Evolutionary conservation across 2,888 invertebrate species (phyloP).

Genomic region (Bibio marci): DNA sequence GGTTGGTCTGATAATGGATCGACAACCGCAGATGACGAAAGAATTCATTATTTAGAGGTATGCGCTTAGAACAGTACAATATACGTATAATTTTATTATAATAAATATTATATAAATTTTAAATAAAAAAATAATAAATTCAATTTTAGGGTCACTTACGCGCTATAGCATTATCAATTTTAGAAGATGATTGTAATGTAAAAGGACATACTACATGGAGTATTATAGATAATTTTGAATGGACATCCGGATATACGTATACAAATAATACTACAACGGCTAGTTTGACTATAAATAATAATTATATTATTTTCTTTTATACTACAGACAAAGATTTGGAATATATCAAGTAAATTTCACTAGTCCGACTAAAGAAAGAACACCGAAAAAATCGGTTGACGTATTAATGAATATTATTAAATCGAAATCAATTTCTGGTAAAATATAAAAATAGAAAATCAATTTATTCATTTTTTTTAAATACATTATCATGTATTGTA

Average conservation of each 20-base stretch:
- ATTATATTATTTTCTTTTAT: neutral
- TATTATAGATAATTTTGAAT: conserved; percentile 48
- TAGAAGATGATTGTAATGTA: conserved; percentile 31
- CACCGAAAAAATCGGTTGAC: conserved; percentile 39
- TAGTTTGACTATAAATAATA: conserved; percentile 2
- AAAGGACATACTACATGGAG: conserved; percentile 41
- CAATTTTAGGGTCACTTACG: conserved; percentile 26
- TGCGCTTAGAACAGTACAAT: too few relatives aligned
- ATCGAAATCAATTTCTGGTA: conserved; percentile 14
- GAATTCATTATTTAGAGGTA: too few relatives aligned
- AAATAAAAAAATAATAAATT: too few relatives aligned
- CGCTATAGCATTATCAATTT: conserved; percentile 30
- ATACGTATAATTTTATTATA: too few relatives aligned
- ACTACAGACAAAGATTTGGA: conserved; percentile 42
- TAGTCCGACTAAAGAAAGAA: conserved; percentile 35
- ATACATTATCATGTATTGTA: too few relatives aligned
- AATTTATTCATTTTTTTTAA: too few relatives aligned
- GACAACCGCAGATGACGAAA: neutral
- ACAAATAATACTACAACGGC: conserved; percentile 12
- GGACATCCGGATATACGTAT: conserved; percentile 39
- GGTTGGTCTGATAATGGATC: conserved; percentile 28
- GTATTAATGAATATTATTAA: conserved; percentile 35
- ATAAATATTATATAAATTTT: too few relatives aligned
- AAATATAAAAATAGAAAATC: neutral
- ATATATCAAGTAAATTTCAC: conserved; percentile 45